Percentiles rank a stretch among this genome's conserved stretches.
These are phyloP conservation scores for Pelusios castaneus DNA, from an alignment of 2,113 vertebrate species.

Conservation along the genomic window DNA sequence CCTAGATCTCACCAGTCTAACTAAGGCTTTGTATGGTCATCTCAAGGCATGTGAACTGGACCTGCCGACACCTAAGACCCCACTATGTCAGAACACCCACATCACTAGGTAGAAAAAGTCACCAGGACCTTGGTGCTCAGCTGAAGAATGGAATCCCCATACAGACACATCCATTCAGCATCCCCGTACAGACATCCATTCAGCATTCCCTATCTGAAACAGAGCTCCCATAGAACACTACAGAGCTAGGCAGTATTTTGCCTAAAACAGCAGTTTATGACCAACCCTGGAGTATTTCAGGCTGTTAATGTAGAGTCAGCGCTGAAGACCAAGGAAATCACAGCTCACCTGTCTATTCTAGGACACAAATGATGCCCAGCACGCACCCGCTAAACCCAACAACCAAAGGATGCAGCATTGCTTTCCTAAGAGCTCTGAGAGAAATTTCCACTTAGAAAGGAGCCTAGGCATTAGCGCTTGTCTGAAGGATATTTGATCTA, in stretches of 20 bases:
- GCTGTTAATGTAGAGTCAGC: background rate
- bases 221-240: background rate
- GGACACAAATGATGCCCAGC: too few relatives aligned
- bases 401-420: too few relatives aligned
- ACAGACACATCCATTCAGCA: too few relatives aligned
- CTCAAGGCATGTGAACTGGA: background rate
- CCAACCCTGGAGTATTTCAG: background rate
- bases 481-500: too few relatives aligned
- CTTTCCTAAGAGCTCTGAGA: too few relatives aligned
- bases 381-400: too few relatives aligned
- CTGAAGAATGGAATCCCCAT: too few relatives aligned
- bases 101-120: background rate
- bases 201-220: background rate
- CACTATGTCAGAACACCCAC: background rate
- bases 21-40: background rate
- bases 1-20: background rate
- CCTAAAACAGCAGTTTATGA: background rate
- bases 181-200: background rate
- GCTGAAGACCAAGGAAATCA: too few relatives aligned
- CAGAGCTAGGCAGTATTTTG: background rate
- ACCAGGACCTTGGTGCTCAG: background rate
- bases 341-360: too few relatives aligned
- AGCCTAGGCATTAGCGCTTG: too few relatives aligned
- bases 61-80: background rate
- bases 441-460: too few relatives aligned